Evolutionary conservation across 1,140 invertebrate species (phyloP), one percentile per base, ranked within the genome.

Genomic region (Achatina immaculata): DNA sequence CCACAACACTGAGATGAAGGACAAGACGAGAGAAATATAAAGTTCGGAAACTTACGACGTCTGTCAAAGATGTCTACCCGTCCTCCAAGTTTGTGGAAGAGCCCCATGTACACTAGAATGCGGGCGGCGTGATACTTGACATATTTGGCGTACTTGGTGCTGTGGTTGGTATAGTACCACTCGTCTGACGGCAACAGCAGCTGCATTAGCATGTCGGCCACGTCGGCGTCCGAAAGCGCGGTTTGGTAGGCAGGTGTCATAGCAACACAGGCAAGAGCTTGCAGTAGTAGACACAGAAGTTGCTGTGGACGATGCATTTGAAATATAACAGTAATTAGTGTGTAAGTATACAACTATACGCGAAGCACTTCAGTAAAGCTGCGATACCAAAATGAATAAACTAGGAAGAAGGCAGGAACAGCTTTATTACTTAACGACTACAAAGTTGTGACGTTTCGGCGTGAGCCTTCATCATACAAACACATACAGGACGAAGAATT

Each of bases 141-240:
- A 87, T 93, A 95, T 72, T 93, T 92, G 31, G 94, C 94, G 88
- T 94, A 95, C 84, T 94, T 93, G 48, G 94, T 95, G 82, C 93
- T 94, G 87, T 95, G 94, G 87, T 95, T 95, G 55, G 94, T 95
- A 90, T 95, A 95, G 90, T 95, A 95, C 93, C 94, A 95, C 86
- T 95, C 94, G 88, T 95, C 94, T 0, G 94, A 94, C 11, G 94
- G 94, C 66, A 95, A 89, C 45, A 95, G 91, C 31, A 95, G 91
- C 87, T 95, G 94, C 82, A 94, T 94, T 19, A 95, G 88, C 81
- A 92, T 93, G 86, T 95, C 94, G 4, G 94, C 93, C 43, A 95
- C 91, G 81, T 94, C 94, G 21, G 93, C 92, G 36, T 94, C 94
- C 1, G 92, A 88, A 19, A 95, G 89, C 0, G 91, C 86, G 36